Percentiles rank a stretch among this genome's conserved stretches.
Conservation (phyloP, 2,113 vertebrate species). For the Oreotrochilus melanogaster region DNA sequence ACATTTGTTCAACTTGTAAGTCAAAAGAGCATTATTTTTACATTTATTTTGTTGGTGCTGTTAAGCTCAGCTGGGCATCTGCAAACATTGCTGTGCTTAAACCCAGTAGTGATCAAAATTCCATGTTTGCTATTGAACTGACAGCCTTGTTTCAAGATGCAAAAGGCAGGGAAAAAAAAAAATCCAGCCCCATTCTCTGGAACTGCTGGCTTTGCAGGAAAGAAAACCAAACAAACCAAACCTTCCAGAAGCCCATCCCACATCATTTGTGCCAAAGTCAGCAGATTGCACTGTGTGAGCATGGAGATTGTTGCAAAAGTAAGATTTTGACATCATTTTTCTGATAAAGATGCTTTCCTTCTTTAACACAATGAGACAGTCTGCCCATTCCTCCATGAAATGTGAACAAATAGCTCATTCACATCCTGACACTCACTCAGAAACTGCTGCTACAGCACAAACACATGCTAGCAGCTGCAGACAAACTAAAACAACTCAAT, state of each 20-base stretch:
- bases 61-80: slow-evolving; percentile 10
- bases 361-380: slow-evolving; percentile 6
- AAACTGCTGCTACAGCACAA: slow-evolving; percentile 63
- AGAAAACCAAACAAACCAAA: not conserved
- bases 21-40: not conserved
- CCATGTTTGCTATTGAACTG: not conserved
- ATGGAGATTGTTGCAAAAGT: not conserved
- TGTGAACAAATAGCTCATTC: slow-evolving; percentile 35
- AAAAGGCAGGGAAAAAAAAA: not conserved
- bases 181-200: not conserved
- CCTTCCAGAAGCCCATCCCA: not conserved
- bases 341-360: slow-evolving; percentile 25
- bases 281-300: not conserved
- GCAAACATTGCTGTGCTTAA: not conserved
- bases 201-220: slow-evolving; percentile 28
- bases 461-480: slow-evolving; percentile 20
- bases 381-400: slow-evolving; percentile 19
- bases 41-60: not conserved
- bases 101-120: slow-evolving; percentile 5
- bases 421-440: not conserved
- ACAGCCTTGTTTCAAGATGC: slow-evolving; percentile 23
- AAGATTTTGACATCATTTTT: not conserved
- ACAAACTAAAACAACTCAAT: not conserved
- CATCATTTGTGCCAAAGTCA: not conserved
- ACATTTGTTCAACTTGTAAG: not conserved